Evolutionary conservation across 2,113 vertebrate genomes (phyloP), one percentile per base, ranked within the genome.

Genomic region (Smithornis capensis): DNA sequence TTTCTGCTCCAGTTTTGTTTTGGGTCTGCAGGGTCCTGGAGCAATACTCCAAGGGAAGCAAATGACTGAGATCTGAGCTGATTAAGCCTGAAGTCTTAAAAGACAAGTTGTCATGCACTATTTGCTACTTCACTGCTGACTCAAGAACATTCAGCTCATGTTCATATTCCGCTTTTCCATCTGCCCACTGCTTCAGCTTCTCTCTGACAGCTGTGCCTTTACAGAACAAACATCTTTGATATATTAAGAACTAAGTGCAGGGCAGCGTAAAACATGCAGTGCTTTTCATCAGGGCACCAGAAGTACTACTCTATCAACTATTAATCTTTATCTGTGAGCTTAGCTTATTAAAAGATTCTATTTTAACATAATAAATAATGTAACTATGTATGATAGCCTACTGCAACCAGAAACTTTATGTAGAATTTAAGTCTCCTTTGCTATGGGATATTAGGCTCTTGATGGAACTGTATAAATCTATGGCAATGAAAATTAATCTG

Each of bases 251-350:
- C 28, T 57, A 89, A 96, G 71, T 21, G 24, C 85, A 76, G 59
- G 65, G 70, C 93, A 91, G 44, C 0, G 0, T 68, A 91, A 94
- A 89, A 84, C 23, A 74, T 1, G 17, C 67, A 94, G 47, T 47
- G 24, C 68, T 93, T 93, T 92, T 94, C 67, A 93, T 93, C 88
- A 83, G 57, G 73, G 29, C 75, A 90, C 40, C 38, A 56, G 28
- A 65, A 89, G 45, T 35, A 83, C 40, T 79, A 74, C 57, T 94
- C 49, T 73, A 53, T 49, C 0, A 2, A 79, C 91, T 91, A 62
- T 80, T 85, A 80, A 85, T 92, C 74, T 76, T 85, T 57, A 94
- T 85, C 82, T 95, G 74, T 44, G 75, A 92, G 85, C 35, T 85
- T 73, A 94, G 83, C 45, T 88, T 90, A 92, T 62, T 87, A 69